Percentiles rank a stretch among this genome's conserved stretches.
Evolutionary conservation across 1,140 invertebrate genomes (phyloP).

Genomic region (Rhopalosiphum padi): DNA sequence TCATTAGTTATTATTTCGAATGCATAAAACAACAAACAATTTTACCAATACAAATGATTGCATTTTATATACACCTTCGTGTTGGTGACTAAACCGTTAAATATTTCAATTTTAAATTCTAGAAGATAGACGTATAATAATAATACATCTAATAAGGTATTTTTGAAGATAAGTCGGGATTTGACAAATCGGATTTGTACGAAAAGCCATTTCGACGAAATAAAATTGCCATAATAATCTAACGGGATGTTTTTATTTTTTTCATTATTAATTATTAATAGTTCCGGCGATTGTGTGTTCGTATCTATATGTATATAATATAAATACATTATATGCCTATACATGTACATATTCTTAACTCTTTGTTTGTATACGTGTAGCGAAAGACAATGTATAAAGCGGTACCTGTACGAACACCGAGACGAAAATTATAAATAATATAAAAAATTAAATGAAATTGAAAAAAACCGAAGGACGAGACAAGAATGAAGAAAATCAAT

Average conservation of each 20-base stretch:
- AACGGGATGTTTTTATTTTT: not conserved
- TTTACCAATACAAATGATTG: not conserved
- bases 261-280: not conserved
- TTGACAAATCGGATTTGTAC: not conserved
- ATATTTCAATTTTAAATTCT: not conserved
- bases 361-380: constrained; percentile 34
- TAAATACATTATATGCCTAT: not conserved
- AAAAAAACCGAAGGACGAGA: constrained; percentile 7
- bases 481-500: not conserved
- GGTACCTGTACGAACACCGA: not conserved
- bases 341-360: not conserved
- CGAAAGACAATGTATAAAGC: constrained; percentile 45
- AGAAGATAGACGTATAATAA: not conserved
- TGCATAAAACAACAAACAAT: not conserved
- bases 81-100: not conserved
- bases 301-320: too few species aligned
- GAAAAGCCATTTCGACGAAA: not conserved
- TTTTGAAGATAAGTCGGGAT: not conserved
- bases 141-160: not conserved
- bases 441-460: not conserved
- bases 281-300: constrained; percentile 45
- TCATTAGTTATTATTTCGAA: not conserved
- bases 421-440: constrained; percentile 17
- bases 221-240: constrained; percentile 9
- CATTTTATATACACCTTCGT: not conserved